Evolutionary conservation across 2,888 invertebrate species (phyloP), one percentile per base, ranked within the genome.

Genomic region (Deroplatys truncata): DNA sequence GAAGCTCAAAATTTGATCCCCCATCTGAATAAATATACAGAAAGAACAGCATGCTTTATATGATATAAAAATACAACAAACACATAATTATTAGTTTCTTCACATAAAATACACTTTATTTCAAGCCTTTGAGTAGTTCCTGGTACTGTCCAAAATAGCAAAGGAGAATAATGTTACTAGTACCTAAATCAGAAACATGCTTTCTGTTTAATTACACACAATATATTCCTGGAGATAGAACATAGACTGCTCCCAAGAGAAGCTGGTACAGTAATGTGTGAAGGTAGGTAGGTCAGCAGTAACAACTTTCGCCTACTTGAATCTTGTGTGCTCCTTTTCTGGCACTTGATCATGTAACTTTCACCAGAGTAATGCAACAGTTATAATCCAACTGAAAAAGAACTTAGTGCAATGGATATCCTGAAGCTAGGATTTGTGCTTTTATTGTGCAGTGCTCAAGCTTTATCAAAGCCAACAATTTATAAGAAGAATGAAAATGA

Each of bases 401-500:
- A 72, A 72, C 56, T 3, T 5, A 72, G 20, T 72, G 25, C 56
- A 16, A 72, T 72, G 56, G 56, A 72, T 72, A 72, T 20, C 20
- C 15, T 72, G 56, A 15, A 20, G 20, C 3, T 72, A 1, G 56
- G 16, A 72, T 20, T 72, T 20, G 25, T 72, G 25, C 25, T 72
- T 16, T 25, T 72, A 25, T 72, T 72, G 25, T 72, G 56, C 3
- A 72, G 20, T 35, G 56, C 35, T 29, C 29, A 84, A 35, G 28
- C 25, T 72, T 72, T 72, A 9, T 88, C 89, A 25, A 91, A 91
- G 43, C 93, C 94, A 43, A 94, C 94, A 92, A 92, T 94, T 91
- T 95, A 95, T 91, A 94, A 94, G 91, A 93, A 93, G 91, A 94
- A 94, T 92, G 93, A 94, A 49, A 93, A 94, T 91, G 94, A 94